A percentile compares a stretch with the other conserved stretches of the same genome.
These are phyloP conservation scores for Danaus melanippus DNA, from an alignment of 1,140 invertebrate genomes.

Conservation along the genomic window DNA sequence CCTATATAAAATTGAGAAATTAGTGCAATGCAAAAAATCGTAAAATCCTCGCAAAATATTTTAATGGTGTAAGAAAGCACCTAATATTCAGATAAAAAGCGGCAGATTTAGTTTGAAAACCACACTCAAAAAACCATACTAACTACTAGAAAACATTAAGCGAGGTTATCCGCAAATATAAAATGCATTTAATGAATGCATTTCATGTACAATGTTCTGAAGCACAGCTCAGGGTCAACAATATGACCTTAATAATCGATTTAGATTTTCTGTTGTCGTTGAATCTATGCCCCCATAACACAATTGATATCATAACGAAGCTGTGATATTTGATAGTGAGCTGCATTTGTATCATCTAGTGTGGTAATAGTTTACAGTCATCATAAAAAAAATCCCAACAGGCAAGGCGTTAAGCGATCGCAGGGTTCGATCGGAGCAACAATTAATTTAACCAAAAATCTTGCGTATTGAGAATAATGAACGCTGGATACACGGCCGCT, in stretches of 20 bases:
- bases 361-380: too few species aligned
- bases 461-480: conserved; percentile 3
- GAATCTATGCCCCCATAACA: too few species aligned
- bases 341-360: too few species aligned
- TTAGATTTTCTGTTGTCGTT: too few species aligned
- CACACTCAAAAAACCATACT: conserved; percentile 58
- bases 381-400: conserved; percentile 2
- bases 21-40: conserved; percentile 34
- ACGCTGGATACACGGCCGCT: neutral
- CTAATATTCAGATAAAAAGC: conserved; percentile 47
- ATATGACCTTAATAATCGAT: neutral
- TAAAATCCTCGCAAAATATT: conserved; percentile 34
- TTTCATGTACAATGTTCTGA: conserved; percentile 42
- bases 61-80: conserved; percentile 41
- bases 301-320: too few species aligned
- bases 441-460: neutral
- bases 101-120: conserved; percentile 55
- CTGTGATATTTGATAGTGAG: too few species aligned
- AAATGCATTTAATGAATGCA: conserved; percentile 40
- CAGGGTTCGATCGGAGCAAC: neutral
- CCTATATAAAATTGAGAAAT: conserved; percentile 17
- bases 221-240: conserved; percentile 34
- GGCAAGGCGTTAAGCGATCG: neutral
- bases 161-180: conserved; percentile 56
- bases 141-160: conserved; percentile 61